Conservation (phyloP, 2,113 vertebrate genomes). For the Mastomys coucha region DNA sequence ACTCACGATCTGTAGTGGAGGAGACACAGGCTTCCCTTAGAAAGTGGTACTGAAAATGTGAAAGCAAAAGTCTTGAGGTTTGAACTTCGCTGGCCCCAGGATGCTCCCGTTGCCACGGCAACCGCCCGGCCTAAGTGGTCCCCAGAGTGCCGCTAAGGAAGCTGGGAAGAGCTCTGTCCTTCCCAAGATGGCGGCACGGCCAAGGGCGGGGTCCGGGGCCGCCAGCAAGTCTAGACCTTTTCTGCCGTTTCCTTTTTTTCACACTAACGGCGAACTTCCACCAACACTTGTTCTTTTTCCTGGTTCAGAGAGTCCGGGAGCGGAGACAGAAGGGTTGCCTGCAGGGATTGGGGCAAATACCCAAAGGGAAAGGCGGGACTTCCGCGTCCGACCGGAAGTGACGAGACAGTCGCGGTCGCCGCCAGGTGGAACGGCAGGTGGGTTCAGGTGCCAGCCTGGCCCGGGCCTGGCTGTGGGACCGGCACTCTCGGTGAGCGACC, state of each 20-base stretch:
- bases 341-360: background rate
- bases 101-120: slow-evolving; percentile 71
- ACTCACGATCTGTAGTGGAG: background rate
- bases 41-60: background rate
- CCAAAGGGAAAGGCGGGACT: slow-evolving; percentile 58
- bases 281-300: slow-evolving; percentile 13
- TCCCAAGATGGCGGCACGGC: slow-evolving; percentile 63
- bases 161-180: slow-evolving; percentile 63
- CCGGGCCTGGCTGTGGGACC: background rate
- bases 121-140: slow-evolving; percentile 1
- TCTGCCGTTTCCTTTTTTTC: slow-evolving; percentile 22
- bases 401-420: slow-evolving; percentile 74
- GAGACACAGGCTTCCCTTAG: background rate
- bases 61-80: background rate
- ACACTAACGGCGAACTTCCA: background rate
- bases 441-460: slow-evolving; percentile 76
- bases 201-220: slow-evolving; percentile 17
- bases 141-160: slow-evolving; percentile 36
- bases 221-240: background rate
- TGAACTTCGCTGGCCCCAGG: background rate
- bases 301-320: background rate
- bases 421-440: slow-evolving; percentile 81
- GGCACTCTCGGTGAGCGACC: slow-evolving; percentile 63
- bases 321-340: background rate
- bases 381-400: slow-evolving; percentile 70